Evolutionary conservation across 2,797 vertebrate genomes (phyloP), one percentile per base, ranked within the genome.

Genomic region (Chloroceryle amazona): DNA sequence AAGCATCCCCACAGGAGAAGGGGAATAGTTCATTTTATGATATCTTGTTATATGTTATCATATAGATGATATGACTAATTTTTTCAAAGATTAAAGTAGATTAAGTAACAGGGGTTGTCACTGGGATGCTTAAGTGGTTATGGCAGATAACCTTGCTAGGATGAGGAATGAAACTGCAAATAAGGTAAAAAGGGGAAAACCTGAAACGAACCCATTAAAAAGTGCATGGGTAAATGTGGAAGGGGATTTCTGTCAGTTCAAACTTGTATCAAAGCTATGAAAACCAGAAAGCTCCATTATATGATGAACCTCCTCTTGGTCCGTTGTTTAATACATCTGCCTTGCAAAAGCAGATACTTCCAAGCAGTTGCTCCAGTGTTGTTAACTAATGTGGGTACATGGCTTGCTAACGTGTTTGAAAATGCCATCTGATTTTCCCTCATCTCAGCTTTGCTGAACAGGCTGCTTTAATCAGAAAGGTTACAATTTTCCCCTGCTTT

Each of bases 201-300:
- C 22, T 62, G 35, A 91, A 88, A 71, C 0, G 1, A 83, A n/a
- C 33, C 18, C 12, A 17, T 58, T 12, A 37, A 35, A 84, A 74
- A 54, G 16, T 11, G 10, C 46, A 26, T 0, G 1, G 15, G 26
- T 62, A 39, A 74, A 74, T 71, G 42, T 1, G 0, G 41, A 29
- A 55, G 39, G 33, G 23, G 29, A 33, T 78, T 91, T 68, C 0
- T 1, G 28, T 72, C 66, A 58, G 44, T 83, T 88, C 35, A 55
- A 28, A 37, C 15, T 47, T 35, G 3, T 33, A 18, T 60, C 28
- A 67, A 71, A 73, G 22, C 13, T 20, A 2, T 31, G 19, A 87
- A 67, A 63, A n/a, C 11, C 9, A 75, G 51, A 20, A 75, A 81
- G 37, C 61, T 57, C 47, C 11, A 1, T 26, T 73, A n/a, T 10